Conservation (phyloP, 2,888 invertebrate species). For the Agrochola circellaris region DNA sequence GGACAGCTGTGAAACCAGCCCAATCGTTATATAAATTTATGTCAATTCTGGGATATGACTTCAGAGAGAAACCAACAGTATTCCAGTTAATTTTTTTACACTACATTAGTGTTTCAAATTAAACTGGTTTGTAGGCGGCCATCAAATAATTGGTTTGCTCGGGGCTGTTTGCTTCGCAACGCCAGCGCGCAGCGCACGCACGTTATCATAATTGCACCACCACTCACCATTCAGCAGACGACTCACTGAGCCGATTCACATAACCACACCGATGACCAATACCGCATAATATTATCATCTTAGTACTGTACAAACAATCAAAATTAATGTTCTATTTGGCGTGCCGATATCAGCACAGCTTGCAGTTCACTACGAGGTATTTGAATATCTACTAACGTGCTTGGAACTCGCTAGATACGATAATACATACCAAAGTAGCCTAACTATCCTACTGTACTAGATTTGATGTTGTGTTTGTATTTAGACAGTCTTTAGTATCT, state of each 20-base stretch:
- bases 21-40: background rate
- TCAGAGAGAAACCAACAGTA: conserved; percentile 47
- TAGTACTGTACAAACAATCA: conserved; percentile 64
- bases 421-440: conserved; percentile 44
- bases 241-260: conserved; percentile 52
- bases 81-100: no score
- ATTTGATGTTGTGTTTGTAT: conserved; percentile 38
- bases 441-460: conserved; percentile 27
- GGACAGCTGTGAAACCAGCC: no score
- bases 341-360: conserved; percentile 55
- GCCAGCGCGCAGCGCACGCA: conserved; percentile 20
- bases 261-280: conserved; percentile 47
- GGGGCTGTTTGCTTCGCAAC: conserved; percentile 60
- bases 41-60: conserved; percentile 24
- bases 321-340: conserved; percentile 63
- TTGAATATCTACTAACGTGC: conserved; percentile 55
- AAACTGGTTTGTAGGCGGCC: conserved; percentile 68
- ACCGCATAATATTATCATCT: conserved; percentile 63
- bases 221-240: conserved; percentile 40
- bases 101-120: conserved; percentile 48
- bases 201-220: conserved; percentile 65
- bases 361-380: conserved; percentile 52
- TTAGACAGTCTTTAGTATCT: background rate
- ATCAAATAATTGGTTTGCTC: conserved; percentile 68
- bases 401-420: conserved; percentile 38